Evolutionary conservation across 2,113 vertebrate genomes (phyloP).

Genomic region (western clawed frog (Xenopus tropicalis)): DNA sequence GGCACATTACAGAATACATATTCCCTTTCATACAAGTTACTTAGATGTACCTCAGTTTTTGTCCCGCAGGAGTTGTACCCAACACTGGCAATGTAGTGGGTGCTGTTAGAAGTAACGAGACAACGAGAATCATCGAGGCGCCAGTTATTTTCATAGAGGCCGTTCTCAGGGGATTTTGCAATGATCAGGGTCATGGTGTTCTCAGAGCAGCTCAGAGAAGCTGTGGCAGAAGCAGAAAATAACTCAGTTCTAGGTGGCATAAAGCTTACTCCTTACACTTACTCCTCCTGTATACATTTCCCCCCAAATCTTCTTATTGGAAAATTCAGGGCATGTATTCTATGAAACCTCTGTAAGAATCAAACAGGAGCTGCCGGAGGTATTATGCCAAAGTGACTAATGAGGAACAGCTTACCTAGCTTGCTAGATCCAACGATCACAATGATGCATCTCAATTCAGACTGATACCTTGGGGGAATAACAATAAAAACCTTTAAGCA

Average conservation of each 20-base stretch:
- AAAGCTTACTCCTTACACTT: too few species aligned
- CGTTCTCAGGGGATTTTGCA: constrained; percentile 47
- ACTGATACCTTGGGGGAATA: constrained; percentile 50
- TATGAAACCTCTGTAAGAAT: too few species aligned
- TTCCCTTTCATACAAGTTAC: background rate
- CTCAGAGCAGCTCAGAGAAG: constrained; percentile 51
- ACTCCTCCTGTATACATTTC: too few species aligned
- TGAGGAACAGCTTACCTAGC: background rate
- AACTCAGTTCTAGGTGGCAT: too few species aligned
- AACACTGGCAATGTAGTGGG: constrained; percentile 54
- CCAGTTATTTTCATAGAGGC: constrained; percentile 47
- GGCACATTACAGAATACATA: background rate
- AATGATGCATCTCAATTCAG: constrained; percentile 61
- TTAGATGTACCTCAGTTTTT: constrained; percentile 52
- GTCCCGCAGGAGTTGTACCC: constrained; percentile 63
- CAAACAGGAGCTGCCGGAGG: too few species aligned
- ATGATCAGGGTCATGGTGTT: constrained; percentile 55
- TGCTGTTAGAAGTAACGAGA: constrained; percentile 57
- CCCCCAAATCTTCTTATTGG: too few species aligned
- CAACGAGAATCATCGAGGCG: constrained; percentile 57
- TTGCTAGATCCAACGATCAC: constrained; percentile 30
- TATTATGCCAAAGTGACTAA: background rate
- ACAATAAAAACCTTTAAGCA: too few species aligned
- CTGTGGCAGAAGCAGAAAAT: background rate
- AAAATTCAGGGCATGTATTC: too few species aligned